Evolutionary conservation across 1,140 invertebrate genomes (phyloP).

Genomic region (Aphelenchoides fujianensis): DNA sequence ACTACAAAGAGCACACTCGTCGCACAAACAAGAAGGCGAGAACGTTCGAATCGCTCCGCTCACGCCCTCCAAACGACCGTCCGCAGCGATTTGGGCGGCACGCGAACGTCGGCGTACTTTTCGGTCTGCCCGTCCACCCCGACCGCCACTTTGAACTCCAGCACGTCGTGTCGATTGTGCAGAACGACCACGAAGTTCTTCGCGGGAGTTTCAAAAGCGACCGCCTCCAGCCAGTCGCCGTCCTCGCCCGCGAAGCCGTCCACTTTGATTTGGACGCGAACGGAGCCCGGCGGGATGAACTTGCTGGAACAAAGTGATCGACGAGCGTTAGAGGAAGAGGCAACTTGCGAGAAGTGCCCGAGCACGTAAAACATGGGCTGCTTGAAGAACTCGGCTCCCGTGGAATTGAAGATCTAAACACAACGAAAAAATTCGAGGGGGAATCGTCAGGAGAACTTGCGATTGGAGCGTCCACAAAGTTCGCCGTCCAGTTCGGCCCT

Average conservation of each 20-base stretch:
- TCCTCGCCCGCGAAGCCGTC: not conserved
- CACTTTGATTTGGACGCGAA: not conserved
- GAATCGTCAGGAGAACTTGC: no score
- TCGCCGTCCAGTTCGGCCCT: slow-evolving; percentile 72
- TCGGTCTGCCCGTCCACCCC: not conserved
- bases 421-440: no score
- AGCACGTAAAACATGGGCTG: slow-evolving; percentile 83
- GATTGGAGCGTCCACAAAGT: slow-evolving; percentile 78
- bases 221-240: not conserved
- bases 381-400: slow-evolving; percentile 75
- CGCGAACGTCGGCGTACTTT: not conserved
- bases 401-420: not conserved
- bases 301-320: no score
- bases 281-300: slow-evolving; percentile 37
- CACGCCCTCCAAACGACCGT: not conserved
- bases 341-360: no score
- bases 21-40: no score
- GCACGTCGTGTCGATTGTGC: not conserved
- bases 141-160: not conserved
- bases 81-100: not conserved
- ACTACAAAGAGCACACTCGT: no score
- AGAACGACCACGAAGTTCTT: not conserved
- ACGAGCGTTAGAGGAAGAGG: no score
- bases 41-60: no score
- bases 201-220: not conserved